A percentile compares a stretch with the other conserved stretches of the same genome.
Conservation (phyloP, 1,140 invertebrate genomes). For the Drosophila trapezifrons region DNA sequence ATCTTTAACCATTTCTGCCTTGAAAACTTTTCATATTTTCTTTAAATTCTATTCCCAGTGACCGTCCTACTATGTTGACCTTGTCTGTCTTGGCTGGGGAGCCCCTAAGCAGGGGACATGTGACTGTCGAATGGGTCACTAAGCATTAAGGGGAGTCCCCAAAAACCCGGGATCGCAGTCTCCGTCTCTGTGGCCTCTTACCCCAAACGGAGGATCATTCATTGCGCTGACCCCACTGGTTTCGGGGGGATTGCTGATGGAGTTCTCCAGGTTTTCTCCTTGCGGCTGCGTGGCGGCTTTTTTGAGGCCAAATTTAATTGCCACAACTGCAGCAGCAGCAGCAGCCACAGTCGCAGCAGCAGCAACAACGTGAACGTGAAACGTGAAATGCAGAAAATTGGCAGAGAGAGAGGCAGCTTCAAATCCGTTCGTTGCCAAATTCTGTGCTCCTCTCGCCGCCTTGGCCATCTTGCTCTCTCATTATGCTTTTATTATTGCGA, state of each 20-base stretch:
- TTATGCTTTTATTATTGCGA: constrained; percentile 66
- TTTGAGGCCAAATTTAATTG: constrained; percentile 82
- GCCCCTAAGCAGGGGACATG: not conserved
- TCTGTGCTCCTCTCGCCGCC: constrained; percentile 34
- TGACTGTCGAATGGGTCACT: not conserved
- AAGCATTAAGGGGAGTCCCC: not conserved
- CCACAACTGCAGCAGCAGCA: constrained; percentile 59
- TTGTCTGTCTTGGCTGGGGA: not conserved
- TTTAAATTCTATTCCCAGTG: too few relatives aligned
- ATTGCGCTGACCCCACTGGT: constrained; percentile 25
- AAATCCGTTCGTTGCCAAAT: constrained; percentile 59
- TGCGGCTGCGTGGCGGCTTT: constrained; percentile 39
- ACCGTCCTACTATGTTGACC: not conserved
- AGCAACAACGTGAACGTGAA: constrained; percentile 53
- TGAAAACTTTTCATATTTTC: too few relatives aligned
- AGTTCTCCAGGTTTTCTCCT: constrained; percentile 39
- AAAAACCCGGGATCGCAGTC: not conserved
- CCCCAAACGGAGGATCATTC: constrained; percentile 23
- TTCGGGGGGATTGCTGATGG: not conserved
- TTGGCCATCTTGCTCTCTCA: constrained; percentile 15
- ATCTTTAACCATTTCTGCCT: too few relatives aligned
- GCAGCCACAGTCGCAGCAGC: constrained; percentile 14
- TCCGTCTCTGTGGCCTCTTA: constrained; percentile 18
- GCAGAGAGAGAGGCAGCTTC: constrained; percentile 44
- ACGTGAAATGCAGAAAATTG: constrained; percentile 67